These are phyloP conservation scores for Leucoraja ocellata DNA, from an alignment of 2,797 vertebrate species.

Conservation along the genomic window DNA sequence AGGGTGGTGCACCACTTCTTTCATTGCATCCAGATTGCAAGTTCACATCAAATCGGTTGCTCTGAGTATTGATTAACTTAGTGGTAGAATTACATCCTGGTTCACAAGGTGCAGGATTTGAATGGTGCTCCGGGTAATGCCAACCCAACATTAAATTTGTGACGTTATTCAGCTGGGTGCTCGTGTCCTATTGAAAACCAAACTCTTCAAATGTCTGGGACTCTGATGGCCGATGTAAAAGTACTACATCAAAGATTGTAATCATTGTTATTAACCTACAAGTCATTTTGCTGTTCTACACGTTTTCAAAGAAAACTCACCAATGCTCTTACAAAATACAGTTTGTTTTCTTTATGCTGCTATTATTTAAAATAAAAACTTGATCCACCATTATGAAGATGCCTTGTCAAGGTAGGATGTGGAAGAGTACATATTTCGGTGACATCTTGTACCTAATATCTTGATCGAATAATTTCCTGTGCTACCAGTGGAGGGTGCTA, in stretches of 20 bases:
- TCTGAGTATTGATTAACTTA: neutral
- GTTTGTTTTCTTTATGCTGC: neutral
- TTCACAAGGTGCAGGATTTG: neutral
- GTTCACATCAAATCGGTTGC: neutral
- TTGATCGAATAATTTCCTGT: neutral
- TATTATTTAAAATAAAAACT: neutral
- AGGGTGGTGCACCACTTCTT: neutral
- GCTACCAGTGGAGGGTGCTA: neutral
- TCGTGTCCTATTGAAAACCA: neutral
- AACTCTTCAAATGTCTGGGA: neutral
- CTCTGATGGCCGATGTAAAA: neutral
- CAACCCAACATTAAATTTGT: neutral
- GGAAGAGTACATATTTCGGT: neutral
- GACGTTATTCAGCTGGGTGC: neutral
- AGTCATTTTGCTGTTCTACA: neutral
- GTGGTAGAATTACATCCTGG: neutral
- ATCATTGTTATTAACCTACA: neutral
- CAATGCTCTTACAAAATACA: neutral
- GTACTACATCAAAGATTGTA: neutral
- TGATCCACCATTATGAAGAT: neutral
- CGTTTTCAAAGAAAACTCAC: neutral
- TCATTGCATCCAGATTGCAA: neutral
- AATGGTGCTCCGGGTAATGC: neutral
- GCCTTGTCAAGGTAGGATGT: neutral
- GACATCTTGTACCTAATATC: neutral